Conservation (phyloP, 1,140 invertebrate species). For the Danaus melanippus region DNA sequence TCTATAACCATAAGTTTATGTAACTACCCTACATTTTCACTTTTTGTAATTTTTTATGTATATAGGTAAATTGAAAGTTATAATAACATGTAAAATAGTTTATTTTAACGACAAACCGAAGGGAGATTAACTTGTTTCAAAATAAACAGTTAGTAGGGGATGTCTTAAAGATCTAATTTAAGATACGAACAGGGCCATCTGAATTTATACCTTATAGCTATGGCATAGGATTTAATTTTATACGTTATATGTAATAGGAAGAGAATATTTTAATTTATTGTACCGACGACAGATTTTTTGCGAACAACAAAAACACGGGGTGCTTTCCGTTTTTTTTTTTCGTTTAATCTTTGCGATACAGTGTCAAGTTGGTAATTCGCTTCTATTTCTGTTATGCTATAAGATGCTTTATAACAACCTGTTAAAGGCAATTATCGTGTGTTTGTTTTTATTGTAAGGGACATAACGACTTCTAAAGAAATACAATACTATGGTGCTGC, state of each 20-base stretch:
- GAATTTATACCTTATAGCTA: too few species aligned
- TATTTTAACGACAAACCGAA: too few species aligned
- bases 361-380: constrained; percentile 2
- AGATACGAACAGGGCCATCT: too few species aligned
- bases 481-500: constrained; percentile 23
- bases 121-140: too few species aligned
- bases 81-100: too few species aligned
- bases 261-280: constrained; percentile 24
- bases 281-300: constrained; percentile 24
- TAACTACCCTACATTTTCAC: too few species aligned
- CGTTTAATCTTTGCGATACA: constrained; percentile 12
- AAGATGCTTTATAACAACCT: constrained; percentile 1
- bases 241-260: neutral
- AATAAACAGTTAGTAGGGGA: too few species aligned
- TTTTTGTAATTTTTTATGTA: too few species aligned
- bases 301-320: constrained; percentile 17
- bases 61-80: too few species aligned
- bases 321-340: constrained; percentile 17
- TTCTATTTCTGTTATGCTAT: constrained; percentile 2
- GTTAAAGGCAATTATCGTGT: constrained; percentile 3
- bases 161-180: too few species aligned
- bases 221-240: too few species aligned
- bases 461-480: constrained; percentile 21
- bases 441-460: constrained; percentile 7
- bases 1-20: too few species aligned